Percentiles rank a stretch among this genome's conserved stretches.
phyloP scores from a whole-genome alignment of 2,113 vertebrate genomes.

The Aphyosemion australe region DNA sequence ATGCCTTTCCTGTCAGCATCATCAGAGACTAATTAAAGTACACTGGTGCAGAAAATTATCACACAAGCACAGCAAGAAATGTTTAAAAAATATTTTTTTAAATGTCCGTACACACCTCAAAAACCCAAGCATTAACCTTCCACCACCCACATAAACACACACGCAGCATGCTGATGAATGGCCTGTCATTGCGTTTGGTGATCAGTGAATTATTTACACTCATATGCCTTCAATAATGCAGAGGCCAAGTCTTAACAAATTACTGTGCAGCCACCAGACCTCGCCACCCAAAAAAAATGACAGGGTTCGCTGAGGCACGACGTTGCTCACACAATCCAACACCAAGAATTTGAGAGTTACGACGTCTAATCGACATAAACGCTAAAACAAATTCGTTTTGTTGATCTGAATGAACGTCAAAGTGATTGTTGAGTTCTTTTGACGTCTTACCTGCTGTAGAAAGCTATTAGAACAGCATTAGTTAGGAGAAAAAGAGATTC shows the following conservation, averaged over 20 bases:
- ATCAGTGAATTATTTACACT: slow-evolving; percentile 94
- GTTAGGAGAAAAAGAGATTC: no score
- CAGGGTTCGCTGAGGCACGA: slow-evolving; percentile 46
- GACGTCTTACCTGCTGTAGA: no score
- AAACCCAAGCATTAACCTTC: slow-evolving; percentile 7
- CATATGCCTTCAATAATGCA: slow-evolving; percentile 92
- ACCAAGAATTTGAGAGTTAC: not conserved
- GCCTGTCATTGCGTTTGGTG: slow-evolving; percentile 90
- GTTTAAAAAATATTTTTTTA: not conserved
- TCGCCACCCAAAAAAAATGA: slow-evolving; percentile 33
- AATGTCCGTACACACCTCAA: not conserved
- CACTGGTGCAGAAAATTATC: slow-evolving; percentile 47
- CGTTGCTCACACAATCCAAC: slow-evolving; percentile 5
- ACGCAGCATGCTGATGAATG: slow-evolving; percentile 85
- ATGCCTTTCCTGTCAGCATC: slow-evolving; percentile 17
- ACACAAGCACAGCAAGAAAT: not conserved
- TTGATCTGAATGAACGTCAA: no score
- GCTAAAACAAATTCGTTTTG: no score
- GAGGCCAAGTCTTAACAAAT: slow-evolving; percentile 82
- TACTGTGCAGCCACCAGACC: slow-evolving; percentile 64
- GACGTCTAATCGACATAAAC: no score
- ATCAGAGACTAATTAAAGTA: slow-evolving; percentile 36
- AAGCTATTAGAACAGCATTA: no score
- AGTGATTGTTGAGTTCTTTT: no score
- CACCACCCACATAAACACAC: slow-evolving; percentile 39